phyloP scores from a whole-genome alignment of 2,888 invertebrate species.

The Saturnia japonica region DNA sequence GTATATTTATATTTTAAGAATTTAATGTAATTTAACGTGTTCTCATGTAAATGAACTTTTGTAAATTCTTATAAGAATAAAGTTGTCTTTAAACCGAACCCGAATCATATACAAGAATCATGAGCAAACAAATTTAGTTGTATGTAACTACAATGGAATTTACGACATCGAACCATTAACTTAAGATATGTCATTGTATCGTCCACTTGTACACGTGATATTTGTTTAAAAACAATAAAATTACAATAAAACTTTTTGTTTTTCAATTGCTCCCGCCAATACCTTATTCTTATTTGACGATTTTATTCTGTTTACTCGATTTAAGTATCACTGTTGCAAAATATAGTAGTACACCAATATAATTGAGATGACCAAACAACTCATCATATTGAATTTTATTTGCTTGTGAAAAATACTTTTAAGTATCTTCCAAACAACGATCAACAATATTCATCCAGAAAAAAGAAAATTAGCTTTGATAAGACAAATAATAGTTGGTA shows the following conservation, averaged over 20 bases:
- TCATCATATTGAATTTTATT: not conserved
- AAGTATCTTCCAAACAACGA: not conserved
- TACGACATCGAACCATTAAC: not conserved
- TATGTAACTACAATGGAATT: not conserved
- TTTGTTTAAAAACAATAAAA: conserved; percentile 10
- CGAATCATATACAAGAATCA: no score
- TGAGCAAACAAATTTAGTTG: no score
- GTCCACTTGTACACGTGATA: not conserved
- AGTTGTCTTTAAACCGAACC: no score
- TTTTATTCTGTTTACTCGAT: not conserved
- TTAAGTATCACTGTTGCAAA: not conserved
- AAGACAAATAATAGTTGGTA: not conserved
- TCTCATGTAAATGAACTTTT: no score
- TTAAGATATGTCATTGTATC: not conserved
- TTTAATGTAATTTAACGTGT: no score
- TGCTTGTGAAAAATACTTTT: not conserved
- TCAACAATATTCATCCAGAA: not conserved
- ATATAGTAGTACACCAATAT: not conserved
- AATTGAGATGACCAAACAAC: not conserved
- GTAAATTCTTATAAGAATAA: no score
- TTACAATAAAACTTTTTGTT: not conserved
- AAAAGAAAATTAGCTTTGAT: not conserved
- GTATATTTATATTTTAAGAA: no score
- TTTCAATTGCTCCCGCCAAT: not conserved
- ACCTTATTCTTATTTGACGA: not conserved